phyloP scores from a whole-genome alignment of 1,140 invertebrate genomes.

The Tetraneura akinire region DNA sequence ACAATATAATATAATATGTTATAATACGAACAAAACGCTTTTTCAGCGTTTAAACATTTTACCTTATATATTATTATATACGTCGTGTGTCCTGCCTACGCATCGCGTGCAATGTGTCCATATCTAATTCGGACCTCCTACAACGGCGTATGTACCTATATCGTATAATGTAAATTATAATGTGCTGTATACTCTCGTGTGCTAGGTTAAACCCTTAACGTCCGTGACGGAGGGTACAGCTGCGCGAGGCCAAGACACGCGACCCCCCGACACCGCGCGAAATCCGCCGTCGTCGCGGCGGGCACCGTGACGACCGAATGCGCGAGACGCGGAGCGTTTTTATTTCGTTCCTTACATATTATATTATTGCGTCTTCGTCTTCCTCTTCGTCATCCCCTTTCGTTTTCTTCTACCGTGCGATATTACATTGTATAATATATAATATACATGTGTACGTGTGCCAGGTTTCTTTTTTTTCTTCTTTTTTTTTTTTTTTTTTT shows the following conservation, averaged over 20 bases:
- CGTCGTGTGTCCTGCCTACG: too few species aligned
- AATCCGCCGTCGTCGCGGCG: conserved; percentile 2
- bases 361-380: conserved; percentile 9
- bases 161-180: too few species aligned
- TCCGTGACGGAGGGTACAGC: conserved; percentile 50
- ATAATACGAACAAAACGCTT: conserved; percentile 18
- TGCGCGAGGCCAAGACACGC: conserved; percentile 36
- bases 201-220: conserved; percentile 48
- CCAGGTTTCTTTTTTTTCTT: too few species aligned
- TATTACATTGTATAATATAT: too few species aligned
- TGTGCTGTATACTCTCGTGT: background rate
- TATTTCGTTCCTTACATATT: background rate
- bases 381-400: background rate
- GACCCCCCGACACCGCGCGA: conserved; percentile 40
- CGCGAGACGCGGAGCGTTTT: background rate
- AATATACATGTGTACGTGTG: too few species aligned
- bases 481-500: too few species aligned
- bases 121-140: conserved; percentile 50
- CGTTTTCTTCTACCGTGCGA: too few species aligned
- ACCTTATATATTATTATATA: too few species aligned
- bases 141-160: conserved; percentile 10
- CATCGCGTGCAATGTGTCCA: conserved; percentile 50
- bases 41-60: background rate
- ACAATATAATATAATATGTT: too few species aligned
- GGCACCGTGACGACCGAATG: conserved; percentile 32